Conservation (phyloP, 2,888 invertebrate species). For the Parelbella ahira region DNA sequence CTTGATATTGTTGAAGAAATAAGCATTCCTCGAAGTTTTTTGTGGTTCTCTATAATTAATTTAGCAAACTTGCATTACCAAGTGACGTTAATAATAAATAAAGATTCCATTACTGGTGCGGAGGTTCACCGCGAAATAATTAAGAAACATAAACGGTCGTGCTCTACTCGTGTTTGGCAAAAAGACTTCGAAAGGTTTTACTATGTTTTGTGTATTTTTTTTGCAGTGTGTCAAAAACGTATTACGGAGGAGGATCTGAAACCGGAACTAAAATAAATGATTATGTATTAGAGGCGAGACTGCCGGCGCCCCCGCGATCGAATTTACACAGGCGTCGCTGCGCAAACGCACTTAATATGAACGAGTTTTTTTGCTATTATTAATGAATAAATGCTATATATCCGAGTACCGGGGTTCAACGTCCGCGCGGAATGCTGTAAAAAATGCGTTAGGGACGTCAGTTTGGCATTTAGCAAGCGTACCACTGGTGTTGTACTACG, state of each 20-base stretch:
- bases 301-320: constrained; percentile 22
- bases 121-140: constrained; percentile 15
- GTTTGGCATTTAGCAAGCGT: constrained; percentile 55
- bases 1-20: too few species aligned
- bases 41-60: too few species aligned
- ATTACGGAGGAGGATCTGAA: constrained; percentile 69
- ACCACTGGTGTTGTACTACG: constrained; percentile 47
- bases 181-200: constrained; percentile 54
- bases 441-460: constrained; percentile 72
- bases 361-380: constrained; percentile 71
- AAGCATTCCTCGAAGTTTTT: too few species aligned
- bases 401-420: constrained; percentile 69
- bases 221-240: constrained; percentile 43
- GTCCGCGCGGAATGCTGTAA: constrained; percentile 69
- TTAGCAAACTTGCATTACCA: too few species aligned
- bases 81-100: constrained; percentile 8
- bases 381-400: constrained; percentile 69
- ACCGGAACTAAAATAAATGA: constrained; percentile 71
- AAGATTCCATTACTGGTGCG: constrained; percentile 2
- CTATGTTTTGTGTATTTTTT: constrained; percentile 55
- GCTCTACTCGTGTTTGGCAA: constrained; percentile 46
- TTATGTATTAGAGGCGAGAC: constrained; percentile 45
- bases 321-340: constrained; percentile 23
- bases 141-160: constrained; percentile 31
- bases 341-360: constrained; percentile 63